Evolutionary conservation across 1,140 invertebrate genomes (phyloP).

Genomic region (Pogonognathellus flavescens): DNA sequence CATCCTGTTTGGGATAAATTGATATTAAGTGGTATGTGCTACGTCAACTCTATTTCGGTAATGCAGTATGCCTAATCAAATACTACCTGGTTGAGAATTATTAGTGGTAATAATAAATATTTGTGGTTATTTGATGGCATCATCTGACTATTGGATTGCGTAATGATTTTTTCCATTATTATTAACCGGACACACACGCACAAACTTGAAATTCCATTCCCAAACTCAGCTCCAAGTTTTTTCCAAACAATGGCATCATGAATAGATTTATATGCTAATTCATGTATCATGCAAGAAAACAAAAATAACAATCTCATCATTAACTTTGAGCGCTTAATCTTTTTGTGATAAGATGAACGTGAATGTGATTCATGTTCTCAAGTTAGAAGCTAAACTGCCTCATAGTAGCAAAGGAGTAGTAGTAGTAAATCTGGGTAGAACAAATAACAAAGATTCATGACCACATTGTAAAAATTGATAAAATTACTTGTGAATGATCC

Average conservation of each 20-base stretch:
- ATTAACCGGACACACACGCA: conserved; percentile 33
- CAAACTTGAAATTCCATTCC: neutral
- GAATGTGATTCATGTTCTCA: too few relatives aligned
- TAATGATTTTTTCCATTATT: neutral
- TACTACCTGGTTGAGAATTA: too few relatives aligned
- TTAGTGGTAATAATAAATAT: too few relatives aligned
- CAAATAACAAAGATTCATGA: too few relatives aligned
- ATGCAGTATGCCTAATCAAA: too few relatives aligned
- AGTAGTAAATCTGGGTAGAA: too few relatives aligned
- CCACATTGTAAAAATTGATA: neutral
- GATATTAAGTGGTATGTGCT: too few relatives aligned
- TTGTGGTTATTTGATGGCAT: neutral
- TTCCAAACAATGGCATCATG: conserved; percentile 5
- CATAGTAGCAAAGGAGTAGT: too few relatives aligned
- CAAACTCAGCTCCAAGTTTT: neutral
- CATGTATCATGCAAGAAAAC: neutral
- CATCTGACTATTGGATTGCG: conserved; percentile 2
- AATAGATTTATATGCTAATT: conserved; percentile 1
- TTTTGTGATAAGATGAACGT: neutral
- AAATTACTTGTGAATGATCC: conserved; percentile 17
- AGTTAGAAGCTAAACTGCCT: too few relatives aligned
- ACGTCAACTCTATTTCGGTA: too few relatives aligned
- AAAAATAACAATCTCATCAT: conserved; percentile 33
- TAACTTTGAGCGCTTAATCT: conserved; percentile 2
- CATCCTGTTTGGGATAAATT: too few relatives aligned